Evolutionary conservation across 2,797 vertebrate species (phyloP).

Genomic region (Smutsia gigantea): DNA sequence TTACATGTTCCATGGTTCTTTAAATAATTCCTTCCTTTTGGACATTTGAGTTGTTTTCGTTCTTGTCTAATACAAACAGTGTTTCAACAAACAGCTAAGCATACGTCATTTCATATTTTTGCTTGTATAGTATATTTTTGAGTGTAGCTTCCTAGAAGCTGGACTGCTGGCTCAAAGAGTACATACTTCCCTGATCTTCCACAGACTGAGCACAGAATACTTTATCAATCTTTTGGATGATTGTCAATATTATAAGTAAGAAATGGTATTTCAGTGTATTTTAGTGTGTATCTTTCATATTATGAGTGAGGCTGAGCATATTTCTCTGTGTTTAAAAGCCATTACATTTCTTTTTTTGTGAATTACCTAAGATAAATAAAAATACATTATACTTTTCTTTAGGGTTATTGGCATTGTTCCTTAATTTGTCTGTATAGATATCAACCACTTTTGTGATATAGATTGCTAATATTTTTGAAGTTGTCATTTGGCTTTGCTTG

Average conservation of each 20-base stretch:
- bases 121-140: background rate
- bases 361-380: background rate
- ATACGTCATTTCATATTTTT: slow-evolving; percentile 1
- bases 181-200: background rate
- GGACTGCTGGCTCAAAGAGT: background rate
- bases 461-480: slow-evolving; percentile 2
- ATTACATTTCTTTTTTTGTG: background rate
- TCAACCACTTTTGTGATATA: background rate
- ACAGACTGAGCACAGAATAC: background rate
- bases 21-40: background rate
- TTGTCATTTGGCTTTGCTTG: background rate
- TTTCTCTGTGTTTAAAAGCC: background rate
- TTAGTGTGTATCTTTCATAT: slow-evolving; percentile 1
- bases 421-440: background rate
- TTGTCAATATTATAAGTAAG: background rate
- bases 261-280: background rate
- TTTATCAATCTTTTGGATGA: background rate
- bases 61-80: background rate
- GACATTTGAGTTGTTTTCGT: background rate
- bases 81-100: background rate
- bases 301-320: background rate
- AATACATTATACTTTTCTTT: background rate
- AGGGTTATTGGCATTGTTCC: background rate
- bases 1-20: background rate
- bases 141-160: background rate